Base-by-base conservation (phyloP, 2,113 vertebrate genomes). In the Oreochromis niloticus region DNA sequence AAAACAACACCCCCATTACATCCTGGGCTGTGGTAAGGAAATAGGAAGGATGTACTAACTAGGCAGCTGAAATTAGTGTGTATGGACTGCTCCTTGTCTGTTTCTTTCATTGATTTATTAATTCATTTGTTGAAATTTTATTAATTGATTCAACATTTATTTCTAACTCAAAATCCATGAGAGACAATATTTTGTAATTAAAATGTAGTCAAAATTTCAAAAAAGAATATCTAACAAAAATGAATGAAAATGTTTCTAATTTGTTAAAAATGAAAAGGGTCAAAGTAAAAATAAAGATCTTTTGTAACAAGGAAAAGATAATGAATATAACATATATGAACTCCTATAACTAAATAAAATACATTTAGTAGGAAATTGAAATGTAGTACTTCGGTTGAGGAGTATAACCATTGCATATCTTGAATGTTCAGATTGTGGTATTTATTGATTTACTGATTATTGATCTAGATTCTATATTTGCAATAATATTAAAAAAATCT, bases 1-100 rank as follows among this genome's bases (percentile, higher is more conserved):
- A 92, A 90, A 94, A 94, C 87, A 94, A 92, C 87, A 88, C 87
- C 91, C 85, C 91, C 82, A 91, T 94, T 93, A 93, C 88, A 92
- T 94, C 81, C 84, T 81, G 55, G 57, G 63, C 50, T 85, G 61
- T 88, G 81, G 85, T 82, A 86, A 82, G 3, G 54, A 83, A 50
- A 71, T 41, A 55, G 13, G 39, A 55, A 68, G 59, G 34, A 61
- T 85, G 59, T 56, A 63, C 55, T 39, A 32, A 83, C 48, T 48
- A 48, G 41, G 14, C 22, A 14, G 36, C 83, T 48, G 66, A 19
- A 83, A 90, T 79, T 32, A 86, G 81, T 80, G 81, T 55, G 43
- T 56, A 16, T 14, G 14, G 9, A 84, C 41, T 80, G 34, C 34
- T 63, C 5, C 5, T 30, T 24, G 88, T 84, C 41, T 22, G 2